Evolutionary conservation across 2,888 invertebrate genomes (phyloP), one percentile per base, ranked within the genome.

Genomic region (Germaria angustata): DNA sequence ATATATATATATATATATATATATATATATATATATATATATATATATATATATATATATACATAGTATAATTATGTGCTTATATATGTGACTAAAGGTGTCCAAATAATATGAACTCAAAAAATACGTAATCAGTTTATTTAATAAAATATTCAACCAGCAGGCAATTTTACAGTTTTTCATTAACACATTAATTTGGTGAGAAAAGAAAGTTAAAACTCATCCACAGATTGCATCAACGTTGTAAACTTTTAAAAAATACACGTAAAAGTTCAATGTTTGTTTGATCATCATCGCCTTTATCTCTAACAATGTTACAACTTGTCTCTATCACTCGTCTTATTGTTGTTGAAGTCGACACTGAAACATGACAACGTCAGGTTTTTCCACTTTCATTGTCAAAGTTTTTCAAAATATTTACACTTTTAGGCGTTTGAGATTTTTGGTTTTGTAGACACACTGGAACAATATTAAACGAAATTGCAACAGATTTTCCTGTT

Each of bases 321-420:
- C 53, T 36, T 63, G 17, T 57, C n/a, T n/a, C n/a, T n/a, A n/a
- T n/a, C n/a, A 3, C 17, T n/a, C 13, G 13, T 8, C 9, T 34
- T 24, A 34, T 57, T 6, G 5, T 15, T 59, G n/a, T 24, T 11
- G 6, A 5, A 28, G 46, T 13, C 46, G 36, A 39, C 49, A 28
- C 24, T 46, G 15, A 71, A 36, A 59, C 13, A 51, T 2, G 69
- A 68, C 44, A 75, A 76, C 24, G n/a, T 59, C 83, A 80, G 80
- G 84, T 84, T 84, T 84, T 80, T 80, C 81, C 81, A 84, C 84
- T 84, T 84, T 84, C 84, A 22, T 84, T 84, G 71, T 39, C 66
- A 82, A 76, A 55, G 71, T 34, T 61, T 73, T 82, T 41, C 59
- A 79, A 69, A 44, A 68, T 68, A 28, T 28, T 28, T 46, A n/a